These are phyloP conservation scores for Eidolon dupreanum DNA, from an alignment of 2,797 vertebrate species.

Conservation along the genomic window DNA sequence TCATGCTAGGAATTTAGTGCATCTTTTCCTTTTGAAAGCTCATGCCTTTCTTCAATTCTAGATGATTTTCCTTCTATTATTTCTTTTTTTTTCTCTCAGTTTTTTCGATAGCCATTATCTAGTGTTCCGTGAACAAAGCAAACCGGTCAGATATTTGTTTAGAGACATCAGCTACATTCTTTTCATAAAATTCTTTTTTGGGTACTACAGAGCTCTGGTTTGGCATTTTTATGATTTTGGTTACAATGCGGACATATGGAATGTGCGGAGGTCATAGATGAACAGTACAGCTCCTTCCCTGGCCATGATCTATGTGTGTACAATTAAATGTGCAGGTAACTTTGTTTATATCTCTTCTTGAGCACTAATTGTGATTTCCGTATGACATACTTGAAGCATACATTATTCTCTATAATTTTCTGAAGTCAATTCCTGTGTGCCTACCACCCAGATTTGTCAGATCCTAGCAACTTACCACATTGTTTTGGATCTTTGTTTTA, in stretches of 20 bases:
- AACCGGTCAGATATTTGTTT: not conserved
- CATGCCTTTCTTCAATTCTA: not conserved
- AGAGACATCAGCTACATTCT: not conserved
- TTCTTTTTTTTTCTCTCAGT: not conserved
- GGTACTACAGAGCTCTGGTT: not conserved
- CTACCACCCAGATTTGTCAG: not conserved
- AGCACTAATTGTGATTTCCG: not conserved
- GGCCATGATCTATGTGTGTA: not conserved
- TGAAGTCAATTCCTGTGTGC: not conserved
- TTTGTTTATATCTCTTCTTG: not conserved
- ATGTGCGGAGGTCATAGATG: not conserved
- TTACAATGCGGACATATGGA: not conserved
- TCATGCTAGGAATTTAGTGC: not conserved
- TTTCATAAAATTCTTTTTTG: not conserved
- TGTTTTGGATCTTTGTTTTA: not conserved
- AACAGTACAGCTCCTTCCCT: not conserved
- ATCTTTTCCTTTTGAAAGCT: constrained; percentile 3
- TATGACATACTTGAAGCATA: not conserved
- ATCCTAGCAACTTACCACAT: not conserved
- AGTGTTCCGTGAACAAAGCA: not conserved
- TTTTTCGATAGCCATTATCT: not conserved
- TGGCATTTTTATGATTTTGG: not conserved
- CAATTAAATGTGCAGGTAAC: not conserved
- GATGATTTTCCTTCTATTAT: not conserved
- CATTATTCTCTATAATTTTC: not conserved